Base-by-base conservation (phyloP, 2,797 vertebrate genomes). In the Rallus crepitans region DNA sequence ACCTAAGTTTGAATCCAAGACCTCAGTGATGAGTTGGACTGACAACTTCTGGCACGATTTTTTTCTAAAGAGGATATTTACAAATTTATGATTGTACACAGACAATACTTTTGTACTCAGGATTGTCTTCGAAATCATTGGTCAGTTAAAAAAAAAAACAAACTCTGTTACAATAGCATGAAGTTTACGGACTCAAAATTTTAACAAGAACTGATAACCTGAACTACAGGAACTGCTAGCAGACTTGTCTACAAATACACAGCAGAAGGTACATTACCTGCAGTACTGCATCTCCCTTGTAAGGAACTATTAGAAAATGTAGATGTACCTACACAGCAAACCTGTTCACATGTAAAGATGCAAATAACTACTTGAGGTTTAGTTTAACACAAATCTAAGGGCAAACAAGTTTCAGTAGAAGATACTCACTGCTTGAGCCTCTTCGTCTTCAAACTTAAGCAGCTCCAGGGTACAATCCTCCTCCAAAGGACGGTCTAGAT, bases 391-490 rank as follows among this genome's bases (percentile, higher is more conserved):
- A 90, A 88, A 91, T 47, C 8, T n/a, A 60, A 70, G 3, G 3
- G 16, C 64, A 94, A 87, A 75, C 33, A 85, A 8, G 9, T 72
- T 75, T 63, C 48, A 7, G 27, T 23, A 61, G 15, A 80, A 75
- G 69, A 90, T 65, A 98, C 98, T 99, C 98, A 99, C 99, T 70
- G 99, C 99, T 96, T 99, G 99, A 69, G 99, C 99, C 65, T 99
- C 99, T 61, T 99, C 99, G 59, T 99, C 99, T 63, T 99, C 99
- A 97, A 99, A 99, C 93, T 99, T 99, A 69, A 99, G 99, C 90
- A 99, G 98, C 93, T 99, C 98, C 80, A 99, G 97, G 86, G 98
- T 98, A 94, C 99, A 99, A 82, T 99, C 98, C 33, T 97, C 98
- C 92, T 99, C 99, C 94, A 99, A 95, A 33, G 99, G 99, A 89